Evolutionary conservation across 2,888 invertebrate genomes (phyloP).

Genomic region (Callimorpha dominula): DNA sequence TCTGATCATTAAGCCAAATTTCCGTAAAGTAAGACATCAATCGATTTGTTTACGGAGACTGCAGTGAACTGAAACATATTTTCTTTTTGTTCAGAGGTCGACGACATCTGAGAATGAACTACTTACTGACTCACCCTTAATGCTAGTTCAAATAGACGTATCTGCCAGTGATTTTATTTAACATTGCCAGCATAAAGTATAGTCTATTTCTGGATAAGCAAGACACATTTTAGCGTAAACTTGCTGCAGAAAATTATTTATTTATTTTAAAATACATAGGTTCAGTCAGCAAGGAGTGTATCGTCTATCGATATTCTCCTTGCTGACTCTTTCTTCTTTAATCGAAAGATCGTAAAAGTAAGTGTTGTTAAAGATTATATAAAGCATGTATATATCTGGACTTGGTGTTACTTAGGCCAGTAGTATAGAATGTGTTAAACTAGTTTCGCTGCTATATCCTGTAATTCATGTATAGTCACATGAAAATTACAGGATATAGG

Average conservation of each 20-base stretch:
- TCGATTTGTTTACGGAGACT: background rate
- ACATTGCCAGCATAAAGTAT: background rate
- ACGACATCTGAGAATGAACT: background rate
- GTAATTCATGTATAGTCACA: background rate
- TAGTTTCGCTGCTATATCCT: background rate
- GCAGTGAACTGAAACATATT: background rate
- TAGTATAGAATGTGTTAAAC: background rate
- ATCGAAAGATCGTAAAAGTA: background rate
- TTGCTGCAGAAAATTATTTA: background rate
- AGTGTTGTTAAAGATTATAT: background rate
- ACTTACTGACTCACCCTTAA: background rate
- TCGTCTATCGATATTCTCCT: no score
- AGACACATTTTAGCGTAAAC: background rate
- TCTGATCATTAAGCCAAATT: background rate
- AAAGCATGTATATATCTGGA: background rate
- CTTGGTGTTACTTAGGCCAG: background rate
- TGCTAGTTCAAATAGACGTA: conserved; percentile 1
- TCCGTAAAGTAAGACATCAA: background rate
- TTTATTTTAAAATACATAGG: background rate
- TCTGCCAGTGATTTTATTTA: background rate
- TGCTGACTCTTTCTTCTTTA: no score
- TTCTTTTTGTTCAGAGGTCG: background rate
- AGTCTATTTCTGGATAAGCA: background rate
- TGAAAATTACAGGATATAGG: no score
- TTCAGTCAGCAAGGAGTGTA: background rate